Evolutionary conservation across 2,797 vertebrate genomes (phyloP), one percentile per base, ranked within the genome.

Genomic region (Ctenochaetus hawaiiensis): DNA sequence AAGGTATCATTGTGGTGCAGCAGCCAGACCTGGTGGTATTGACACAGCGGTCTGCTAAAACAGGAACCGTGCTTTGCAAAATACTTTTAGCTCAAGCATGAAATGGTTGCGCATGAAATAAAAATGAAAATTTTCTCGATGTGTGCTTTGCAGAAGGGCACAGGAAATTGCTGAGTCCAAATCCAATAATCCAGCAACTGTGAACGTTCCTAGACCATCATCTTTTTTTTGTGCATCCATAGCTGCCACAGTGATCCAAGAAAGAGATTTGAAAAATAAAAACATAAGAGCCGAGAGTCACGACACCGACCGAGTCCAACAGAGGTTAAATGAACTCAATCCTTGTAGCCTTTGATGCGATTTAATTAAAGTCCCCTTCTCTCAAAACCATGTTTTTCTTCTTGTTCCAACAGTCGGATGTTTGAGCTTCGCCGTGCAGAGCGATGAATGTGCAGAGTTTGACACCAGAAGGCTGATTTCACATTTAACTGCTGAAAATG

Each of bases 1-100:
- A 85, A 85, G 89, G 85, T 76, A 86, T 91, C 71, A 89, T 91
- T 93, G 89, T 87, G 91, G 91, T 16, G 66, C 69, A n/a, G 81
- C 77, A 69, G 81, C 45, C n/a, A 59, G 84, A 84, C 68, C 80
- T 57, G 91, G 14, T 79, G 77, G 74, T 87, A 77, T 87, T 86
- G 87, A 91, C 85, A 90, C 84, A 86, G 80, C 69, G 72, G 81
- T 26, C 68, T 45, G 82, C 81, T 89, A 82, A 87, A 92, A 92
- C 72, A 83, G 83, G 70, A 88, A 65, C 47, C 12, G 48, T 1
- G 63, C 60, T 73, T 69, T 67, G 74, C 64, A 57, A 80, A 92
- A 89, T 75, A 77, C 77, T 84, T 88, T 71, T 26, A 82, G 77
- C 56, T 68, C 58, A 52, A 75, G 87, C 82, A 63, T 77, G 80